Evolutionary conservation across 1,140 invertebrate species (phyloP), one percentile per base, ranked within the genome.

Genomic region (Procambarus clarkii): DNA sequence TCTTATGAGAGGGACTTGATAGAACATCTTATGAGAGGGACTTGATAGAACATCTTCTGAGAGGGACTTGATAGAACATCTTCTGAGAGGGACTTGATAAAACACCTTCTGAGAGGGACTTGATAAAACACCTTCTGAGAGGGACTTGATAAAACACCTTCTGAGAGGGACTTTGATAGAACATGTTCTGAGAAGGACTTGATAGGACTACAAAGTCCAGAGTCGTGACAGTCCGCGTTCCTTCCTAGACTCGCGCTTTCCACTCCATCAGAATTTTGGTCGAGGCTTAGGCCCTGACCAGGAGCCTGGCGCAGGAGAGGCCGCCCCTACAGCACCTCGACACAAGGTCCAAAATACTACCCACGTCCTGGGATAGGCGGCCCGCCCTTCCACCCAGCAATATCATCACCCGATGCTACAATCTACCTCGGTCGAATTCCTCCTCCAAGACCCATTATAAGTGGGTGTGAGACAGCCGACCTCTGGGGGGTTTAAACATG

Each of bases 221-320:
- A 18, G 74, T 74, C 82, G 34, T 74, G 82, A 85, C 82, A 85
- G 82, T 64, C 82, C 60, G 82, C 82, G 74, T 69, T 7, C 46
- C 82, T 64, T 34, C 34, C 64, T 50, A 69, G 8, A 71, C 34
- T 34, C 34, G 34, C 34, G 34, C 34, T 34, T 34, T 34, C 60
- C 60, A 45, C 82, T 74, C 45, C 54, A 50, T 74, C 82, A 60
- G 45, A 21, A 85, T 85, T 64, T 71, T 34, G 54, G 46, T 34
- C 21, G 46, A 46, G 46, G 82, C 60, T 24, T 84, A 11, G 71
- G 82, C 46, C 44, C 60, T 21, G 2, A 18, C 5, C 21, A 15
- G 24, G 50, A 69, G 24, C 5, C 15, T 45, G 60, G 9, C 18
- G 81, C 7, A 24, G 2, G 82, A 24, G 44, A 46, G 46, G 44